Evolutionary conservation across 92 coral and sea anemone species (phyloP).

Genomic region (Parazoanthus swiftii): DNA sequence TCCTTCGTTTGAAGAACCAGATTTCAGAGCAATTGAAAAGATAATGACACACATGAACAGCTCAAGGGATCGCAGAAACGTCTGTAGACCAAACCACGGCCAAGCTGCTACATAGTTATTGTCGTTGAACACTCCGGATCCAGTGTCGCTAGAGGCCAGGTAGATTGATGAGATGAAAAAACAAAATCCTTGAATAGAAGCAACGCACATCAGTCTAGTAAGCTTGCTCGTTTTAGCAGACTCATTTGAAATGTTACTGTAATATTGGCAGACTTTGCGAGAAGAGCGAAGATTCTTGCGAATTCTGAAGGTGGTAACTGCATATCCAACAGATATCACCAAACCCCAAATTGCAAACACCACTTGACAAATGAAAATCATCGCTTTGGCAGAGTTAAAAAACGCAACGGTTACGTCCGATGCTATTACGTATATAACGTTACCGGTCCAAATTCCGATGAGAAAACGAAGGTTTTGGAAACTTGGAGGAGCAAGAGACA

Average conservation of each 20-base stretch:
- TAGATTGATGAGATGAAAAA: not conserved
- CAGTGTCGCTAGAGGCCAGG: not conserved
- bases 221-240: not conserved
- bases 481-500: too few relatives aligned
- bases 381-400: not conserved
- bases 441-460: too few relatives aligned
- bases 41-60: not conserved
- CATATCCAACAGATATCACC: not conserved
- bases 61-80: not conserved
- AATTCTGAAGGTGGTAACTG: not conserved
- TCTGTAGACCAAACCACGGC: not conserved
- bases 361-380: too few relatives aligned
- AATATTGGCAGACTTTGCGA: too few relatives aligned
- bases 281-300: too few relatives aligned
- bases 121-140: not conserved
- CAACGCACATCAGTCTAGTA: not conserved
- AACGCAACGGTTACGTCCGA: too few relatives aligned
- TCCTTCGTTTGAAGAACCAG: not conserved
- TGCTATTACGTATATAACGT: too few relatives aligned
- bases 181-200: not conserved
- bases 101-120: not conserved
- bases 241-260: not conserved
- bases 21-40: not conserved
- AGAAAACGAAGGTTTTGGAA: too few relatives aligned
- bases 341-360: too few relatives aligned